Evolutionary conservation across 2,888 invertebrate species (phyloP).

Genomic region (Atethmia centrago): DNA sequence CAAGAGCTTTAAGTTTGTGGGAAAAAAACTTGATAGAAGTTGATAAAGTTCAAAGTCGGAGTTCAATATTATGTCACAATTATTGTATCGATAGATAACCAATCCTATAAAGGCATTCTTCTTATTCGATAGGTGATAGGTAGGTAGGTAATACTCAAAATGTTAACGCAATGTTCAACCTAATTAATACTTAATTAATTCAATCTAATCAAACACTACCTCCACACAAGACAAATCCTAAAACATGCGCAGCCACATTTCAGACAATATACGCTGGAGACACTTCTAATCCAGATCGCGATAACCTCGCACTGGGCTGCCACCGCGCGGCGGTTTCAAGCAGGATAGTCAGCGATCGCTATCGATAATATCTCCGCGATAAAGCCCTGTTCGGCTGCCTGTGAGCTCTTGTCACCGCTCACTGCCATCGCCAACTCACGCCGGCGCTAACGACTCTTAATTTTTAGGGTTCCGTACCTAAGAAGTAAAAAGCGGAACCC

Average conservation of each 20-base stretch:
- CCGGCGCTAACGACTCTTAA: conserved; percentile 54
- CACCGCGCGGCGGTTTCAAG: conserved; percentile 31
- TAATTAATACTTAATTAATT: not conserved
- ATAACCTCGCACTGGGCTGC: conserved; percentile 38
- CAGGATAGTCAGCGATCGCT: conserved; percentile 50
- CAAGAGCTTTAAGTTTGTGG: not conserved
- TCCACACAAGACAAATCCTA: not conserved
- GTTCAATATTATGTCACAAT: not conserved
- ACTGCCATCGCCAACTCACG: conserved; percentile 34
- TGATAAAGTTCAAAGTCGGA: not conserved
- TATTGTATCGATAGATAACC: not conserved
- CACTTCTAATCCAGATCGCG: conserved; percentile 60
- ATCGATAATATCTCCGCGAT: conserved; percentile 58
- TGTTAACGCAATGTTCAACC: not conserved
- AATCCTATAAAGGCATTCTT: not conserved
- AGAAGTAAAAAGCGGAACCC: no score
- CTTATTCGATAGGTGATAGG: not conserved
- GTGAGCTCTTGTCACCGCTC: conserved; percentile 55
- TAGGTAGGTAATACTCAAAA: not conserved
- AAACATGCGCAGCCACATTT: conserved; percentile 35
- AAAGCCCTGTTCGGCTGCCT: conserved; percentile 49
- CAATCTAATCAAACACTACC: not conserved
- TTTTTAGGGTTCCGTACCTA: no score
- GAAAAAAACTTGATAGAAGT: not conserved
- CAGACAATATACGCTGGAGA: conserved; percentile 47